Evolutionary conservation across 2,888 invertebrate genomes (phyloP), one percentile per base, ranked within the genome.

Genomic region (Acleris literana): DNA sequence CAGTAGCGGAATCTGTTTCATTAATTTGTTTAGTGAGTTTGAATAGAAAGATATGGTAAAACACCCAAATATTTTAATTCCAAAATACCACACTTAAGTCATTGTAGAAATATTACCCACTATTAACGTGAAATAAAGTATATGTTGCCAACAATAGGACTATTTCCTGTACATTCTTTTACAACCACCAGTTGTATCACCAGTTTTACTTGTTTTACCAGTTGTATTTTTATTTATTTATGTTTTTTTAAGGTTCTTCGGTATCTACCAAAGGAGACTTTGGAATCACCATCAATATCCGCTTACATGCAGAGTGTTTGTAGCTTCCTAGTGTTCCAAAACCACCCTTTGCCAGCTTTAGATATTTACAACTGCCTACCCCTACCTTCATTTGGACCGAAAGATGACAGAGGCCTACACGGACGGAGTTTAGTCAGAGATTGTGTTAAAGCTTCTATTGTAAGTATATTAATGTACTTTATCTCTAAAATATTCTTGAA

Each of bases 391-490:
- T 91, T 90, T 73, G 91, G 90, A 9, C 90, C 91, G 1, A 90
- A 85, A 69, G 93, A 94, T 73, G 93, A 94, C 58, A 82, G 85
- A 51, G 94, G 93, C 3, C 82, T 93, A 55, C 94, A 94, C 73
- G 94, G 93, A 0, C 80, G 90, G 11, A 91, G 93, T 64, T 80
- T 95, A 29, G 85, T 95, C 3, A 87, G 93, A 53, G 94, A 95
- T 75, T 93, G 95, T 77, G 92, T 95, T 13, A 93, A 93, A 58
- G 92, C 93, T 57, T 83, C 90, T 13, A 80, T 86, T 75, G 93
- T 93, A 82, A 85, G 87, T 83, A 63, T 62, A 52, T 22, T 68
- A 54, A 33, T 48, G 49, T 44, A 53, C 39, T 17, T 18, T 29
- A 16, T 58, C n/a, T 13, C 29, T 43, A 33, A 18, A 16, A 4